Base-by-base conservation (phyloP, 2,888 invertebrate genomes). In the Trachelus iudaicus region DNA sequence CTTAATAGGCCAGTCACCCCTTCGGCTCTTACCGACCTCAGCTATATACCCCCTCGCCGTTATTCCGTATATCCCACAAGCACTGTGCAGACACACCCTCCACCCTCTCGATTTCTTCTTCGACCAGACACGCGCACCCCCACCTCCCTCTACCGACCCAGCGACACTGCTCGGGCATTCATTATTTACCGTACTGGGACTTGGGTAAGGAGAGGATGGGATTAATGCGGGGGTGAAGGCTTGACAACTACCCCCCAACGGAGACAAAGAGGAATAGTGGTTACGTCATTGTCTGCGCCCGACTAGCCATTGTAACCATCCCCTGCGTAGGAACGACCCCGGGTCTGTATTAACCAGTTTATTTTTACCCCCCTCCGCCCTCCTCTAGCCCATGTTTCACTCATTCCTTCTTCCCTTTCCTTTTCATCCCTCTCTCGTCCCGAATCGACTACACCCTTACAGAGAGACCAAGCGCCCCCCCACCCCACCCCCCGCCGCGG, bases 1-100 rank as follows among this genome's bases (percentile, higher is more conserved):
- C 73, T 78, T 73, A 75, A 78, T 78, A 56, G 56, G 23, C 76
- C 71, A 71, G 33, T 31, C 15, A 31, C 71, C 33, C 33, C 69
- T 31, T 11, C 0, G 12, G 31, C 71, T 71, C 11, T 31, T 23
- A 71, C 33, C 31, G 0, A 56, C 56, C 23, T 23, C 9, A 9
- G 56, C 23, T 56, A 1, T 56, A 23, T 56, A 56, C 33, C 71
- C 71, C 71, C 3, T 30, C 12, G 6, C 11, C 31, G 31, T 33
- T 34, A 71, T 71, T 34, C 71, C 71, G 12, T 13, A 13, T 31
- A 15, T 71, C 12, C 71, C 13, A 3, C 11, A 23, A 56, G 56
- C 23, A 56, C 9, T 56, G 56, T 23, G 9, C 23, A 56, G 71
- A 71, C 31, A 9, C 71, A 9, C 74, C 74, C 34, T 34, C n/a